These are phyloP conservation scores for Drosophila jambulina DNA, from an alignment of 1,140 invertebrate genomes.

Conservation along the genomic window DNA sequence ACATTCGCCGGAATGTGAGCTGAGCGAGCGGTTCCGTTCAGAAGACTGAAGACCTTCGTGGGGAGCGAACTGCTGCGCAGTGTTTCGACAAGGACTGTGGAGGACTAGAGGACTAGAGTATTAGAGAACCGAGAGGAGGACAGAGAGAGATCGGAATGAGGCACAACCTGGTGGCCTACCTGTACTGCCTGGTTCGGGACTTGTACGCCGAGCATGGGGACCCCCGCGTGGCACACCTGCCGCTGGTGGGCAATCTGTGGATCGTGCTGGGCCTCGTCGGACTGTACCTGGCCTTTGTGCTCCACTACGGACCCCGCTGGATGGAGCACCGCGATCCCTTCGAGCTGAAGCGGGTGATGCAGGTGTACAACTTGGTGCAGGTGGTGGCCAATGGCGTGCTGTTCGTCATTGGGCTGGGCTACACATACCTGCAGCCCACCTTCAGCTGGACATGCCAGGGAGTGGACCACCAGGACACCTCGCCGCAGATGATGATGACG, in stretches of 20 bases:
- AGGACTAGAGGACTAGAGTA: not conserved
- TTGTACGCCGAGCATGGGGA: constrained; percentile 66
- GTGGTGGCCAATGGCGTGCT: constrained; percentile 89
- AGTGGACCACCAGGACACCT: constrained; percentile 86
- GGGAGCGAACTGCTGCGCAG: constrained; percentile 24
- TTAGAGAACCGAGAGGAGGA: not conserved
- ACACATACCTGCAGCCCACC: constrained; percentile 84
- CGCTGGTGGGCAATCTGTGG: constrained; percentile 86
- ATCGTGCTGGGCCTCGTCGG: constrained; percentile 86
- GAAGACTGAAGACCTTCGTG: constrained; percentile 50
- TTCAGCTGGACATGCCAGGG: constrained; percentile 90
- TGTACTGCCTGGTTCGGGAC: constrained; percentile 53
- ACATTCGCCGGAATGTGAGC: not conserved
- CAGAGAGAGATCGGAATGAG: constrained; percentile 34
- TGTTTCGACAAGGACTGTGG: not conserved
- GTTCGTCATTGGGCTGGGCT: constrained; percentile 87
- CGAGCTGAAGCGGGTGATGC: constrained; percentile 89
- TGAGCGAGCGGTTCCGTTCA: constrained; percentile 19
- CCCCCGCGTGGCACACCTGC: constrained; percentile 68
- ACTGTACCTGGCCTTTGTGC: constrained; percentile 88
- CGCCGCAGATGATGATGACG: constrained; percentile 86
- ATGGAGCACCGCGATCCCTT: constrained; percentile 92
- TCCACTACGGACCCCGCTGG: constrained; percentile 88
- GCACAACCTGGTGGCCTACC: constrained; percentile 55
- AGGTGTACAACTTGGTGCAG: constrained; percentile 92